phyloP scores from a whole-genome alignment of 2,888 invertebrate genomes.

The Sepiola atlantica region DNA sequence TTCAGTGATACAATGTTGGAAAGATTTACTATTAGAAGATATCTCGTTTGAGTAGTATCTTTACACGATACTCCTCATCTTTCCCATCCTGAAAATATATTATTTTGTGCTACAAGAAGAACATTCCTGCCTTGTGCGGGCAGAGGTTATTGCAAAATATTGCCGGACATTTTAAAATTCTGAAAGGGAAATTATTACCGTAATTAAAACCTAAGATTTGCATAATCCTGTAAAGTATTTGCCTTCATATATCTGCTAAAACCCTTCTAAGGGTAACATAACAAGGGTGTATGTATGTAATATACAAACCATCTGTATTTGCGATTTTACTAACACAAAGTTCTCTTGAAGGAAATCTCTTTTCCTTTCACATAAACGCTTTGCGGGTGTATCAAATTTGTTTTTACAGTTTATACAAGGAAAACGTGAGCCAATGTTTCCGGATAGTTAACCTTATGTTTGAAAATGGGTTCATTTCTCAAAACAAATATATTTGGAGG shows the following conservation, averaged over 20 bases:
- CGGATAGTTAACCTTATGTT: not conserved
- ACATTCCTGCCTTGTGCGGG: too few species aligned
- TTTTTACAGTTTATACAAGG: not conserved
- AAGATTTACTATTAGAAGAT: too few species aligned
- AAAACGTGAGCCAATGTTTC: not conserved
- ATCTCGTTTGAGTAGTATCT: too few species aligned
- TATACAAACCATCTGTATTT: not conserved
- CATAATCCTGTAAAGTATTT: not conserved
- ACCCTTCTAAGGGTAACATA: not conserved
- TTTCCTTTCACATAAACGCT: not conserved
- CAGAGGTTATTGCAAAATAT: not conserved
- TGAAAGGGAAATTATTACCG: not conserved
- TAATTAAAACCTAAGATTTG: not conserved
- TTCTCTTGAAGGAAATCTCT: not conserved
- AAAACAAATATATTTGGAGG: too few species aligned
- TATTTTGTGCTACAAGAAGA: too few species aligned
- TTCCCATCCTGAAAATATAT: too few species aligned
- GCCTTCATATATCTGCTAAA: not conserved
- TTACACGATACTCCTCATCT: too few species aligned
- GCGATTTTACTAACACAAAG: not conserved
- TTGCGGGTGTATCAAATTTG: not conserved
- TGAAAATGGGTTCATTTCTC: too few species aligned
- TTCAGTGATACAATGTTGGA: too few species aligned
- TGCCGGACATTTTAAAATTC: not conserved
- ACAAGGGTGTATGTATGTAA: not conserved